These are phyloP conservation scores for Drosophila malerkotliana DNA, from an alignment of 1,140 invertebrate species.

Conservation along the genomic window DNA sequence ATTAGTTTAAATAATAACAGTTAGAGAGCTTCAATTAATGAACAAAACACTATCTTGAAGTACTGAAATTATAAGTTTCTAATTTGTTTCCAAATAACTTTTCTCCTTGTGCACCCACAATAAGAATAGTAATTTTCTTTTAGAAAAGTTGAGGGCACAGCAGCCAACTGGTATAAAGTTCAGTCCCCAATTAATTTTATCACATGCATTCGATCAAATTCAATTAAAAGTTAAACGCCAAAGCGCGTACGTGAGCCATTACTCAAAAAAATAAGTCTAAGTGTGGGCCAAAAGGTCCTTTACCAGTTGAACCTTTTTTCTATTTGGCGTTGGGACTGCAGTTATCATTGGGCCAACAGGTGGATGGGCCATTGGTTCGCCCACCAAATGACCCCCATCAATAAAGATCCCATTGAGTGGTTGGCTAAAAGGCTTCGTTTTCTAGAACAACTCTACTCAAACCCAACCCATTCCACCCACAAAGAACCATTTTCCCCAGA, in stretches of 20 bases:
- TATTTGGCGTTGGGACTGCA: slow-evolving; percentile 4
- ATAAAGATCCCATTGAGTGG: slow-evolving; percentile 63
- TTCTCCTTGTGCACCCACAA: background rate
- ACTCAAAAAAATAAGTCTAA: slow-evolving; percentile 44
- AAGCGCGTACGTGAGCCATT: slow-evolving; percentile 66
- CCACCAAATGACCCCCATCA: slow-evolving; percentile 58
- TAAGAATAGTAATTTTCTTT: background rate
- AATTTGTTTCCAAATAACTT: background rate
- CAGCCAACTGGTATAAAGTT: background rate
- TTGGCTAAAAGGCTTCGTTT: slow-evolving; percentile 36
- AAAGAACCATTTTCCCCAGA: slow-evolving; percentile 39
- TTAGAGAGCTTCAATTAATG: too few species aligned
- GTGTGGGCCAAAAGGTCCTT: slow-evolving; percentile 26
- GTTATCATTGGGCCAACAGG: slow-evolving; percentile 53
- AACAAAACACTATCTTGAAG: too few species aligned
- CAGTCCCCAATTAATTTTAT: slow-evolving; percentile 72
- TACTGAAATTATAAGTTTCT: too few species aligned
- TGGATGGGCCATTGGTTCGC: slow-evolving; percentile 17
- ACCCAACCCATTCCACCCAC: slow-evolving; percentile 1
- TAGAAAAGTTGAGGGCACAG: background rate
- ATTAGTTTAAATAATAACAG: too few species aligned
- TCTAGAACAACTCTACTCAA: too few species aligned
- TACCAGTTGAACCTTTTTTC: slow-evolving; percentile 42
- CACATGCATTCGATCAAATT: slow-evolving; percentile 79
- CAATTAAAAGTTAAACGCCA: slow-evolving; percentile 78